Conservation (phyloP, 2,113 vertebrate genomes). For the Dasyornis broadbenti region DNA sequence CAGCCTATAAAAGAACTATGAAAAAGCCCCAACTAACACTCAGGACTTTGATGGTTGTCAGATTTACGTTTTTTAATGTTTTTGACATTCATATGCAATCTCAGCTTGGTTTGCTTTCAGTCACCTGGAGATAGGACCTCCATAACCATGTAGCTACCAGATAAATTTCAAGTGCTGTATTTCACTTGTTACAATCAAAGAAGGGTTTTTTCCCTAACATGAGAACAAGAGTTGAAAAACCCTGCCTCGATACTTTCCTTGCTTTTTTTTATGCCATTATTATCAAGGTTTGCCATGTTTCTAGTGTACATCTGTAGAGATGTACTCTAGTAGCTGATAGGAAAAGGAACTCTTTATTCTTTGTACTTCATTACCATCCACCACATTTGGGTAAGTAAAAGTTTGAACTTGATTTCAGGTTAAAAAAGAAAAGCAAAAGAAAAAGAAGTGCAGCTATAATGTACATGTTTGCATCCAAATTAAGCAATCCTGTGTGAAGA, state of each 20-base stretch:
- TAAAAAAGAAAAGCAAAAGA: not conserved
- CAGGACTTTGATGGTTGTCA: not conserved
- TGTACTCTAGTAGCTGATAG: not conserved
- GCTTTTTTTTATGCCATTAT: not conserved
- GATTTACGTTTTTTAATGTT: not conserved
- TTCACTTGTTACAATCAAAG: not conserved
- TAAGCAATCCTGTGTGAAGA: not conserved
- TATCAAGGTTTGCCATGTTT: not conserved
- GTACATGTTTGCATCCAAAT: not conserved
- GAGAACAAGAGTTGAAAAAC: not conserved
- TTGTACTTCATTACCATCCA: not conserved
- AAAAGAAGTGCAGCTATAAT: not conserved
- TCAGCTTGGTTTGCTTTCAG: not conserved
- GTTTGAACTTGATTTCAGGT: not conserved
- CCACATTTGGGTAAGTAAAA: not conserved
- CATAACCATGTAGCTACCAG: not conserved
- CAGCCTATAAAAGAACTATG: not conserved
- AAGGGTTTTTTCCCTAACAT: not conserved
- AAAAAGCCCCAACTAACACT: not conserved
- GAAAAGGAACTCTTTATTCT: not conserved
- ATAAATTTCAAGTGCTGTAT: not conserved
- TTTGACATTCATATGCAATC: not conserved
- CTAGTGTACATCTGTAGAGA: rapidly evolving
- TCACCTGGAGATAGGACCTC: not conserved
- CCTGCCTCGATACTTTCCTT: not conserved